Evolutionary conservation across 1,140 invertebrate species (phyloP).

Genomic region (Acromyrmex charruanus): DNA sequence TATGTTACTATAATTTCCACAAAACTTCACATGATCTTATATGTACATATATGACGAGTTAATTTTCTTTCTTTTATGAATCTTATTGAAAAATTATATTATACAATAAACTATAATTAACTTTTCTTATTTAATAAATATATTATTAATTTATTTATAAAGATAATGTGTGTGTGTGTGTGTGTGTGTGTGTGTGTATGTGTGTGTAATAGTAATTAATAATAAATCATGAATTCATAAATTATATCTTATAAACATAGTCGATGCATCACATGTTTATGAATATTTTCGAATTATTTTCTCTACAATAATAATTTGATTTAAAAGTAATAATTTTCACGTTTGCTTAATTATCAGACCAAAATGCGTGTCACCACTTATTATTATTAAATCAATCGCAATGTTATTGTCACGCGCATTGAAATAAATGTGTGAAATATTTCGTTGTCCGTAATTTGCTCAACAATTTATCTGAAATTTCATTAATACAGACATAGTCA

Average conservation of each 20-base stretch:
- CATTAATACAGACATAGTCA: constrained; percentile 32
- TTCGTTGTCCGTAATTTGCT: constrained; percentile 34
- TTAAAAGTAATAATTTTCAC: constrained; percentile 23
- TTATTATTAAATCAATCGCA: constrained; percentile 57
- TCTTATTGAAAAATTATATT: background rate
- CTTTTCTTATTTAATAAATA: background rate
- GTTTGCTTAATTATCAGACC: constrained; percentile 32
- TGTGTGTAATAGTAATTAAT: background rate
- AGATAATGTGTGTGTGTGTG: background rate
- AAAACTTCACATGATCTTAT: background rate
- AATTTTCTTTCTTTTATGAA: background rate
- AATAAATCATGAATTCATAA: background rate
- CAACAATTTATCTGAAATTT: constrained; percentile 28
- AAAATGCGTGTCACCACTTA: constrained; percentile 11
- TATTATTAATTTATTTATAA: constrained; percentile 24
- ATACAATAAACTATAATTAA: background rate
- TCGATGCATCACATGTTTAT: background rate
- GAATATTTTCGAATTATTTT: background rate
- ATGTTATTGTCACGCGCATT: constrained; percentile 2
- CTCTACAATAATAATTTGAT: constrained; percentile 9
- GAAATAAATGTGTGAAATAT: constrained; percentile 48
- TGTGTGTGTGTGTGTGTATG: too few species aligned
- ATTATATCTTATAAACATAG: background rate
- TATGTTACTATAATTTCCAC: background rate
- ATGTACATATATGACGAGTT: background rate